Evolutionary conservation across 2,113 vertebrate genomes (phyloP), one percentile per base, ranked within the genome.

Genomic region (Morone saxatilis): DNA sequence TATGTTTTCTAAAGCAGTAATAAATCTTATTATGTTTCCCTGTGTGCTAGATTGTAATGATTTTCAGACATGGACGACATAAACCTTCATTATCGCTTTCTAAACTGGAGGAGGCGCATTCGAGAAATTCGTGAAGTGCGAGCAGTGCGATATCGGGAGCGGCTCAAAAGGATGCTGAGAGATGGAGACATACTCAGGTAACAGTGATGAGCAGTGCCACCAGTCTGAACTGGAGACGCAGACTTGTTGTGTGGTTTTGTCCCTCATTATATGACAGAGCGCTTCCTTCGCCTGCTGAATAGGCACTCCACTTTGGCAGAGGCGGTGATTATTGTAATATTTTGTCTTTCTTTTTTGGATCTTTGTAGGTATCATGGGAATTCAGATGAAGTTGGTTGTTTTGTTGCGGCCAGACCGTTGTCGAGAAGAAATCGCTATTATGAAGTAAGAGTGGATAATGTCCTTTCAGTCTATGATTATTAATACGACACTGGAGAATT

Each of bases 371-470:
- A 99, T 93, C 97, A 98, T 87, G 97, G 98, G 71, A 97, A 97
- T 90, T 98, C 98, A 1, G 97, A 98, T 74, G 97, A 99, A 95
- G 98, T 99, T 65, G 98, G 97, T 86, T 99, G 97, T 91, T 99
- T 97, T 6, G 97, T 99, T 71, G 97, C 97, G 6, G 96, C 97
- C n/a, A 94, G 96, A 56, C 97, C 98, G 0, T 91, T 99, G 89
- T 97, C 96, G 4, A 97, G 96, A 93, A 96, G 97, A 95, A 97
- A 96, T 94, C 96, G 96, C 93, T 99, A 99, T 92, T 99, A 98
- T 93, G 98, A 99, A 96, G 97, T 99, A 94, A 95, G 93, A 70
- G 16, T 65, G 81, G 50, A 68, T 36, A 1, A 13, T 22, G 53
- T 77, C 6, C 13, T 75, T 36, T 76, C 12, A 54, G 31, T 41